Evolutionary conservation across 2,113 vertebrate genomes (phyloP), one percentile per base, ranked within the genome.

Genomic region (Dipodomys merriami): DNA sequence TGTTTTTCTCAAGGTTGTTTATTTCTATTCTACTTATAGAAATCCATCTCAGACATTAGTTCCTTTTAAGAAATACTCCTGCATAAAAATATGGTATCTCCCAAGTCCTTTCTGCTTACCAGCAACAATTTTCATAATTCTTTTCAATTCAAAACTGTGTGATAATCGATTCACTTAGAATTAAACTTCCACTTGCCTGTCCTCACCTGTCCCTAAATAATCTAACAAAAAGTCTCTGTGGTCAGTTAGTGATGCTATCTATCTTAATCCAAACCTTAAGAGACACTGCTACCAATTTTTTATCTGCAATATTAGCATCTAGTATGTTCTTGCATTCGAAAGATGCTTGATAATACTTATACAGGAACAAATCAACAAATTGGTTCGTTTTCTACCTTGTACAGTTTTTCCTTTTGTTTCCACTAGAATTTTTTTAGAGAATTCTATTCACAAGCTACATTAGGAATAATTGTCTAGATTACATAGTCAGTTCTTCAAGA

Each of bases 401-500:
- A 53, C 27, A 64, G 1, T n/a, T 76, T 46, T 76, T 9, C 10
- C 10, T 23, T 49, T 46, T 53, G 68, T 27, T 25, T n/a, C 29
- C 23, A 74, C 46, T 7, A 25, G 13, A 23, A 76, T 3, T 62
- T 78, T 92, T 87, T 76, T 80, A 87, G n/a, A 6, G 20, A 60
- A 2, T 49, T 46, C 89, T 65, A 83, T 46, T 87, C 39, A 53
- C 19, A 7, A 30, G 15, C 1, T 76, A 72, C 44, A 72, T 80
- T 49, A 65, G 7, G 5, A 8, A 6, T 69, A 29, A 80, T 5
- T 65, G 10, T 65, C 18, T 84, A 77, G 27, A 72, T 91, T 93
- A 60, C 68, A 69, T 82, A 53, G 18, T n/a, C n/a, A n/a, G n/a
- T 74, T 86, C 33, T 79, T 86, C 81, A 86, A 80, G 19, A 91